A percentile compares a stretch with the other conserved stretches of the same genome.
Conservation (phyloP, 2,797 vertebrate species). For the Atherinosoma microstoma region DNA sequence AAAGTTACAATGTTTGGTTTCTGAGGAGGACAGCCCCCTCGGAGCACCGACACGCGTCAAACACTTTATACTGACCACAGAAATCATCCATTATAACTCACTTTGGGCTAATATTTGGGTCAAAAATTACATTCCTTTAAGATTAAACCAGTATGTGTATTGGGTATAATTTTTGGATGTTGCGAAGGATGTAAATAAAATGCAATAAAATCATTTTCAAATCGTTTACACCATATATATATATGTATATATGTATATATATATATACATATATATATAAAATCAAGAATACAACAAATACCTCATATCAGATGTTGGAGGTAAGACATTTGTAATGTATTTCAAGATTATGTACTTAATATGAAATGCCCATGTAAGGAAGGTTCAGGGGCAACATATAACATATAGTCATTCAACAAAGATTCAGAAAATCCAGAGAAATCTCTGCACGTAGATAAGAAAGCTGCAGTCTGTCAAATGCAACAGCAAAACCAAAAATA, state of each 20-base stretch:
- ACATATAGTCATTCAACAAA: no score
- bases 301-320: not conserved
- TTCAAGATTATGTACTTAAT: not conserved
- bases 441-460: not conserved
- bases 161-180: not conserved
- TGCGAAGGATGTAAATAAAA: not conserved
- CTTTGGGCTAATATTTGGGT: no score
- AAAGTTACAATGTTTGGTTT: no score
- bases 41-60: no score
- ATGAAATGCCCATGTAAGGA: not conserved
- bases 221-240: not conserved
- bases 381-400: not conserved
- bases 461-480: not conserved
- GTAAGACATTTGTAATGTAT: not conserved
- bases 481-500: not conserved
- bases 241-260: not conserved
- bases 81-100: no score
- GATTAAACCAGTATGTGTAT: no score
- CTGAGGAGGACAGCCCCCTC: no score
- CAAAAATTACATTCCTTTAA: no score
- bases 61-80: no score
- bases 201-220: not conserved
- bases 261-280: not conserved
- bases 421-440: no score
- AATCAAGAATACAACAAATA: not conserved